Base-by-base conservation (phyloP, 1,140 invertebrate genomes). In the Harlomillsia oculata region DNA sequence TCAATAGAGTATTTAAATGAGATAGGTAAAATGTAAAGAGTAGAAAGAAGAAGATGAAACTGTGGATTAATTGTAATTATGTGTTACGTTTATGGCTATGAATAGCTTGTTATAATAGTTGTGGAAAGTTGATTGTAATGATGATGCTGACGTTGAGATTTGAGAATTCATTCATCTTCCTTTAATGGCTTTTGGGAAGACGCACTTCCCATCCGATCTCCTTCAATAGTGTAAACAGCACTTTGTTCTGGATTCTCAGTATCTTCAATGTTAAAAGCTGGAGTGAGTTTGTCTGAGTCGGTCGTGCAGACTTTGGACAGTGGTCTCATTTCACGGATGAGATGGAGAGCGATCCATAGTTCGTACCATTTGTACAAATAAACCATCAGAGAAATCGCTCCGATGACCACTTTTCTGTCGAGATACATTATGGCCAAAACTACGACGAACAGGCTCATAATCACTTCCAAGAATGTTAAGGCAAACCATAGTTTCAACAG, bases 281-380 rank as follows among this genome's bases (percentile, higher is more conserved):
- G 56, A 30, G 37, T 40, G 14, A 41, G 40, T 30, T 40, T 40
- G 28, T 43, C 20, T 5, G n/a, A 16, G 21, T 30, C 39, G n/a
- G 21, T 36, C 3, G 49, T 30, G 25, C 28, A 51, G 16, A 58
- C 32, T 16, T 39, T 37, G 1, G 56, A 58, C n/a, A 30, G 20
- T 3, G 56, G 46, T 34, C 46, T 21, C 3, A 59, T 21, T 48
- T 64, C 63, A 49, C 54, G 56, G 18, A 52, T 58, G 1, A 61
- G 37, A 23, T 40, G 13, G 6, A 23, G 9, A 0, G 59, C 51
- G 5, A 64, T 61, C 63, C 63, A 64, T 4, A 64, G 36, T 50
- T 55, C 54, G 32, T 64, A 64, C 53, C 59, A 64, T 32, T 61
- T 61, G 39, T 64, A 64, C 2, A 64, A 36, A 23, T 57, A 62